Conservation (phyloP, 2,888 invertebrate species). For the Orchestes rusci region DNA sequence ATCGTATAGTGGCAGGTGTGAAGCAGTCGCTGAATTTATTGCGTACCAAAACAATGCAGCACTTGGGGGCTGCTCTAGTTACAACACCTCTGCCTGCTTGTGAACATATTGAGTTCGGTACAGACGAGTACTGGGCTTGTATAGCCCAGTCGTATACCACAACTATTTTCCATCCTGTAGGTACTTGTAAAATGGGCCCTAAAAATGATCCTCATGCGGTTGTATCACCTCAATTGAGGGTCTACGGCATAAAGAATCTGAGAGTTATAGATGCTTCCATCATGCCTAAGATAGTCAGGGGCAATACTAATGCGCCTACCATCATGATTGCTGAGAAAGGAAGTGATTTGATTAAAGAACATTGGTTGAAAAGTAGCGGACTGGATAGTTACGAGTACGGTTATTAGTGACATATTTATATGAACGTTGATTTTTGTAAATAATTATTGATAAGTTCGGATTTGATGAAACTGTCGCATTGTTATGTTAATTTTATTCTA, state of each 20-base stretch:
- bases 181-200: slow-evolving; percentile 67
- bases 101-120: slow-evolving; percentile 49
- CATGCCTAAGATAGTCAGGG: slow-evolving; percentile 54
- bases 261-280: slow-evolving; percentile 63
- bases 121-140: slow-evolving; percentile 61
- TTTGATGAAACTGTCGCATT: no score
- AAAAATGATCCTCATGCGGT: slow-evolving; percentile 54
- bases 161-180: slow-evolving; percentile 63
- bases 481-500: no score
- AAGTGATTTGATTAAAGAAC: slow-evolving; percentile 40
- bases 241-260: slow-evolving; percentile 55
- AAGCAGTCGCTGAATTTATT: slow-evolving; percentile 54
- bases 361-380: slow-evolving; percentile 26
- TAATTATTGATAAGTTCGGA: no score
- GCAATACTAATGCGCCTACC: slow-evolving; percentile 43
- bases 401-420: background rate
- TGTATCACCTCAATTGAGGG: slow-evolving; percentile 56
- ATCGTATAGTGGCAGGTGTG: slow-evolving; percentile 54
- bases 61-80: slow-evolving; percentile 51
- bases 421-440: background rate
- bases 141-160: slow-evolving; percentile 57
- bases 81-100: slow-evolving; percentile 56
- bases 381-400: background rate
- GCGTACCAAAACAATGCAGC: slow-evolving; percentile 52
- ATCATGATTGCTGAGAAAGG: slow-evolving; percentile 45